phyloP scores from a whole-genome alignment of 2,113 vertebrate genomes.

The Australoheros scitulus region DNA sequence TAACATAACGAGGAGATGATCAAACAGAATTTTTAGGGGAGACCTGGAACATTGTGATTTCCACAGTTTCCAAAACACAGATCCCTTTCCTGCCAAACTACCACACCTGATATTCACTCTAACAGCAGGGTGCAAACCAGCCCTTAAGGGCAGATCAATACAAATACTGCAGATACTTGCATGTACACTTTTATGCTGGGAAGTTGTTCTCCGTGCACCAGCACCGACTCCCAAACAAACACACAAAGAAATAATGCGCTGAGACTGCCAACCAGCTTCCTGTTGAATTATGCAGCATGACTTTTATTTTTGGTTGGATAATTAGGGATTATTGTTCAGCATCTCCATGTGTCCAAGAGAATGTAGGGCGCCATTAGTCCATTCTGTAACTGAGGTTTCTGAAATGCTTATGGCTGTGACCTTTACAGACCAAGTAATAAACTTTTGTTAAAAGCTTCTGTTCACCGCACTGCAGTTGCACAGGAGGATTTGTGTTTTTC shows the following conservation, averaged over 20 bases:
- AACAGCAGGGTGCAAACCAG: neutral
- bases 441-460: neutral
- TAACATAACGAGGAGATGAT: constrained; percentile 39
- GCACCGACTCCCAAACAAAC: neutral
- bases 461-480: neutral
- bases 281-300: neutral
- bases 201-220: neutral
- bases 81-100: constrained; percentile 25
- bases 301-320: neutral
- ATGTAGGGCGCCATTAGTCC: neutral
- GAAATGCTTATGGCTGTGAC: neutral
- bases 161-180: neutral
- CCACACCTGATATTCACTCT: constrained; percentile 24
- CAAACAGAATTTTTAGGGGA: constrained; percentile 53
- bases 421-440: constrained; percentile 7
- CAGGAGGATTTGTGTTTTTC: neutral
- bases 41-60: constrained; percentile 33
- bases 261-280: neutral
- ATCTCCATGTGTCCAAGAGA: neutral
- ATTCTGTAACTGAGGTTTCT: neutral
- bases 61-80: constrained; percentile 7
- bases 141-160: constrained; percentile 40
- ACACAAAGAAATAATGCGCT: neutral
- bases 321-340: neutral
- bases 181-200: neutral